These are phyloP conservation scores for Orientallactaga bullata DNA, from an alignment of 2,113 vertebrate species.

Conservation along the genomic window DNA sequence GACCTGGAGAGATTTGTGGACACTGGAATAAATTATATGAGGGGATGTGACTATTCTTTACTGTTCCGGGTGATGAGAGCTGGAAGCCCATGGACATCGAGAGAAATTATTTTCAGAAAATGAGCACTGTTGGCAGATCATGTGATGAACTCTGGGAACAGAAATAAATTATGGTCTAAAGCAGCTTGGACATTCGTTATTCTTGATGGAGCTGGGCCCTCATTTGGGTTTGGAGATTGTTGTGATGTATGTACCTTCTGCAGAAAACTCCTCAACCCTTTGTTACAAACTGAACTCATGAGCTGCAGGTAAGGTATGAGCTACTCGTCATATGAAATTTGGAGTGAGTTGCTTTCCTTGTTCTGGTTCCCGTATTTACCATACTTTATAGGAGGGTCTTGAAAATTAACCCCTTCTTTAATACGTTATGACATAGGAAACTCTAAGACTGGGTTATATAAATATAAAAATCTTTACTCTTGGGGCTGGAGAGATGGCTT, in stretches of 20 bases:
- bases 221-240: slow-evolving; percentile 79
- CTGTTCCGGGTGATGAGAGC: slow-evolving; percentile 80
- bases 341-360: slow-evolving; percentile 73
- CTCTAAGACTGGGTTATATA: background rate
- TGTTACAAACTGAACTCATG: slow-evolving; percentile 75
- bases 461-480: slow-evolving; percentile 19
- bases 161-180: slow-evolving; percentile 83
- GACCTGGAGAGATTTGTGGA: slow-evolving; percentile 85
- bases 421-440: background rate
- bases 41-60: slow-evolving; percentile 86
- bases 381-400: background rate
- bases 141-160: slow-evolving; percentile 84
- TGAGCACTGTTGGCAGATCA: slow-evolving; percentile 85
- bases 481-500: no score
- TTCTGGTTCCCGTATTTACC: slow-evolving; percentile 59
- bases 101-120: slow-evolving; percentile 88
- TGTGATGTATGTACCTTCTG: slow-evolving; percentile 80
- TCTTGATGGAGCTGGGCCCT: slow-evolving; percentile 79
- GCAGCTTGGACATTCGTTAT: slow-evolving; percentile 83
- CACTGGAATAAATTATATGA: slow-evolving; percentile 81
- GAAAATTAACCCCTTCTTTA: slow-evolving; percentile 63
- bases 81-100: slow-evolving; percentile 83
- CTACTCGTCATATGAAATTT: slow-evolving; percentile 72
- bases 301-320: slow-evolving; percentile 72
- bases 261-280: slow-evolving; percentile 74